phyloP scores from a whole-genome alignment of 2,797 vertebrate species.

The Novumbra hubbsi region DNA sequence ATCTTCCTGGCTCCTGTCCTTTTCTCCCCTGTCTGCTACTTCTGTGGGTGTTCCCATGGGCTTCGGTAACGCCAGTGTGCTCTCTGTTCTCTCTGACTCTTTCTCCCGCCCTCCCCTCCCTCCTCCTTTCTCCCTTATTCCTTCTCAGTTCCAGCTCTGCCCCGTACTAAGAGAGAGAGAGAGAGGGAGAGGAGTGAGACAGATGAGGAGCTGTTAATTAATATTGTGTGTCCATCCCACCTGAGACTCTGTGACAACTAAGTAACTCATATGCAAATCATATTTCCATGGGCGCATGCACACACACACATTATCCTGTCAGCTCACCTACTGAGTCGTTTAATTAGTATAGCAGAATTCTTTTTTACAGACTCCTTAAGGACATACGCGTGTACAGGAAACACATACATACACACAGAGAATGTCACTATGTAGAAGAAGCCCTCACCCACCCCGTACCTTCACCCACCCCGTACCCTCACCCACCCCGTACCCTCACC shows the following conservation, averaged over 20 bases:
- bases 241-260: conserved; percentile 57
- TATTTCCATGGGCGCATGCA: background rate
- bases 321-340: conserved; percentile 59
- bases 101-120: background rate
- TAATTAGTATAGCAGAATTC: conserved; percentile 78
- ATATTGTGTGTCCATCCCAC: conserved; percentile 61
- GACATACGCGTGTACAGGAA: conserved; percentile 27
- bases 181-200: background rate
- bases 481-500: too few relatives aligned
- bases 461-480: too few relatives aligned
- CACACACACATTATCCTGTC: background rate
- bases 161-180: background rate
- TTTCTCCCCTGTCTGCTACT: conserved; percentile 17
- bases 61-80: background rate
- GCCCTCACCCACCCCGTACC: too few relatives aligned
- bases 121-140: background rate
- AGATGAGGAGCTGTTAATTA: conserved; percentile 8
- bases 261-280: conserved; percentile 10
- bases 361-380: conserved; percentile 69
- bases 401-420: conserved; percentile 14
- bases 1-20: conserved; percentile 48
- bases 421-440: too few relatives aligned
- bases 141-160: background rate
- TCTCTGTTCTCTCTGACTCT: conserved; percentile 22
- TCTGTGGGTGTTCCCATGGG: conserved; percentile 21